Evolutionary conservation across 2,888 invertebrate genomes (phyloP), one percentile per base, ranked within the genome.

Genomic region (Nineta flava): DNA sequence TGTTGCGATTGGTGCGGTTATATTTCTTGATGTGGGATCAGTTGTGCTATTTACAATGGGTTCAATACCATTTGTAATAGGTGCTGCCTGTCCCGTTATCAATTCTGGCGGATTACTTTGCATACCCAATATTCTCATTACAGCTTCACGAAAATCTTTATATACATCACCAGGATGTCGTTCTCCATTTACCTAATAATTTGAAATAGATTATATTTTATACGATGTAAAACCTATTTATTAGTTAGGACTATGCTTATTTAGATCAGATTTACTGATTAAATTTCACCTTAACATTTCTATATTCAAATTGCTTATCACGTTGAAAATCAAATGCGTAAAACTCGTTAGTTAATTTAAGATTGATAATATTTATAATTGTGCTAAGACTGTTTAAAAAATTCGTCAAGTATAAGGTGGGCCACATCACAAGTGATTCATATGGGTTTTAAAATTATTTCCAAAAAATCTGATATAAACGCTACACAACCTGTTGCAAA

Each of bases 151-250:
- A 66, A 91, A 90, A 66, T 91, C 91, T 61, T 79, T 79, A 69
- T 88, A 91, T 9, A 91, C 90, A 59, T 90, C 88, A 34, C 79
- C 77, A 1, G 90, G 91, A 58, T 87, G 83, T 49, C 91, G 72
- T 67, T 91, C 91, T 7, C 91, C 91, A 60, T 90, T 88, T 13
- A 91, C 81, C 88, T 91, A 64, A 17, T 60, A 59, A 26, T 26
- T 26, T 26, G 3, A 26, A 26, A 26, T 26, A 26, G 7, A 7
- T 26, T 26, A 5, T 26, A 26, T 44, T 50, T 45, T 13, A 16
- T 38, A 47, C 13, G 15, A 47, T 42, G 19, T 32, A 21, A 34
- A 15, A 48, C 43, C n/a, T 38, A 21, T 21, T 19, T 12, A 49
- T 10, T 31, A 34, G 40, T 5, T 26, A 7, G 1, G 7, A 5